A percentile compares a stretch with the other conserved stretches of the same genome.
Evolutionary conservation across 2,797 vertebrate species (phyloP).

Genomic region (Melanogrammus aeglefinus): DNA sequence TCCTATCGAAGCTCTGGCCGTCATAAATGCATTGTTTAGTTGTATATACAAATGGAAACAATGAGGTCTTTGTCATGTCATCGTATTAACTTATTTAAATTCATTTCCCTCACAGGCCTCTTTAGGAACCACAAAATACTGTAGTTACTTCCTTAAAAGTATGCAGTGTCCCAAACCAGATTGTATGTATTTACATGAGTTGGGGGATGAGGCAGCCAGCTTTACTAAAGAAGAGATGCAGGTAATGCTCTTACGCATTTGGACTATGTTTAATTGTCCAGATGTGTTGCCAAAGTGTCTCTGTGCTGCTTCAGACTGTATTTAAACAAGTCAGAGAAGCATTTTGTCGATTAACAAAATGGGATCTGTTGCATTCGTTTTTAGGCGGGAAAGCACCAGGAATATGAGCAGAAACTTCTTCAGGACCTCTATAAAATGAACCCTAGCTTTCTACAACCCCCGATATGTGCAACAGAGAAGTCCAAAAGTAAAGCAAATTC

Average conservation of each 20-base stretch:
- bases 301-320: neutral
- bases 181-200: slow-evolving; percentile 98
- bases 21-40: neutral
- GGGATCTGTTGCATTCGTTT: slow-evolving; percentile 15
- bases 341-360: neutral
- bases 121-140: slow-evolving; percentile 99
- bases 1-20: neutral
- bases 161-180: slow-evolving; percentile 99
- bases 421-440: slow-evolving; percentile 98
- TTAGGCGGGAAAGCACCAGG: slow-evolving; percentile 97
- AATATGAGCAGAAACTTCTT: slow-evolving; percentile 98
- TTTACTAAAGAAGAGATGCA: slow-evolving; percentile 99
- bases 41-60: neutral
- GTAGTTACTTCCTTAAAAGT: slow-evolving; percentile 99
- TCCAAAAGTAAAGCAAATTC: slow-evolving; percentile 93
- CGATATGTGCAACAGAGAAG: slow-evolving; percentile 89
- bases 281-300: neutral
- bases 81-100: neutral
- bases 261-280: neutral
- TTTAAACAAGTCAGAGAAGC: neutral
- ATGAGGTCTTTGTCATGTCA: neutral
- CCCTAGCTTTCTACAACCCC: slow-evolving; percentile 91
- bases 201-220: slow-evolving; percentile 97
- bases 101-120: slow-evolving; percentile 80
- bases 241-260: slow-evolving; percentile 70